Conservation (phyloP, 2,797 vertebrate species). For the Anabas testudineus region DNA sequence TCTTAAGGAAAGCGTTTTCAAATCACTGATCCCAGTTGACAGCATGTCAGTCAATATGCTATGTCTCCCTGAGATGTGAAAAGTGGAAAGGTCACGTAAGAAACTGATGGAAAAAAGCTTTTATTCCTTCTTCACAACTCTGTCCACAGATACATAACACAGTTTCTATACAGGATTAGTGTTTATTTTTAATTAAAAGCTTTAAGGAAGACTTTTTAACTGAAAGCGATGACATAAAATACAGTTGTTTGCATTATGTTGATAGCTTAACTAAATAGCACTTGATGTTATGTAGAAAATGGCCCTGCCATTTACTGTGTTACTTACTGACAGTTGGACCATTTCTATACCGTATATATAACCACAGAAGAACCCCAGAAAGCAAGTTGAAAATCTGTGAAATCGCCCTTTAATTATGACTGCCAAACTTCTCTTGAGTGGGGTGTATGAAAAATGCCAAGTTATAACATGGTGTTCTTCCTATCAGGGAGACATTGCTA, state of each 20-base stretch:
- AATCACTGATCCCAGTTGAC: conserved; percentile 20
- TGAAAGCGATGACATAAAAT: no score
- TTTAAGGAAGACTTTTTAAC: conserved; percentile 12
- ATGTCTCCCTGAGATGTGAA: conserved; percentile 34
- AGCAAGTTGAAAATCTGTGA: background rate
- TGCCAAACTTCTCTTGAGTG: background rate
- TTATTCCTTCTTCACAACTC: conserved; percentile 11
- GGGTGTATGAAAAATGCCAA: background rate
- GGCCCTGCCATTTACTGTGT: background rate
- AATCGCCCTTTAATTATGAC: background rate
- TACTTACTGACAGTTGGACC: no score
- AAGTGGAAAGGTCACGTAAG: conserved; percentile 51
- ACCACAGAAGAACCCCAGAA: no score
- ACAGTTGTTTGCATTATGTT: no score
- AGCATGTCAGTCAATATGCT: conserved; percentile 42
- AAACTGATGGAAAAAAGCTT: conserved; percentile 65
- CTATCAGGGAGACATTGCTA: background rate
- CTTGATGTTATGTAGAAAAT: background rate
- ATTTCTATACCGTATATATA: no score
- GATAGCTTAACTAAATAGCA: no score
- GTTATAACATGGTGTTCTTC: background rate
- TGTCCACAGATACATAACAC: conserved; percentile 1
- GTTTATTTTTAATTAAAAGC: conserved; percentile 22
- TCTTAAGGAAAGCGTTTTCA: conserved; percentile 16
- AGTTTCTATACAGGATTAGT: background rate